A percentile compares a stretch with the other conserved stretches of the same genome.
These are phyloP conservation scores for Frankliniella fusca DNA, from an alignment of 2,888 invertebrate species.

Conservation along the genomic window DNA sequence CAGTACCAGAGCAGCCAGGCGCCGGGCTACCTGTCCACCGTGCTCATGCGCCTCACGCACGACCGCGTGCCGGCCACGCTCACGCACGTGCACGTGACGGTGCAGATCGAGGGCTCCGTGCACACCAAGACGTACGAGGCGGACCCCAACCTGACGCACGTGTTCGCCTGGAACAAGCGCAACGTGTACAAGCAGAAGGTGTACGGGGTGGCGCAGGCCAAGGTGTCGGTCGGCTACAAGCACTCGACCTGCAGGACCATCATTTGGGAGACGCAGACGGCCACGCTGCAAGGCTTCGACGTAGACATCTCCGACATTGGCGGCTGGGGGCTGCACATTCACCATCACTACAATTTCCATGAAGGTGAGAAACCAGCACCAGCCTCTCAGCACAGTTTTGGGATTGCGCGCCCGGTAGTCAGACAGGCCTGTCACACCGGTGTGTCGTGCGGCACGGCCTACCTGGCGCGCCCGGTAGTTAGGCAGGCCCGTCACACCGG, in stretches of 20 bases:
- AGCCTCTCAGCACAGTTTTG: too few species aligned
- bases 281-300: slow-evolving; percentile 90
- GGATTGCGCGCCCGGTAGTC: too few species aligned
- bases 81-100: slow-evolving; percentile 84
- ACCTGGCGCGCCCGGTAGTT: too few species aligned
- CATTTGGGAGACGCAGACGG: slow-evolving; percentile 94
- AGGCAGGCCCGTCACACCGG: too few species aligned
- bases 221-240: slow-evolving; percentile 90
- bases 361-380: slow-evolving; percentile 62
- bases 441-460: too few species aligned
- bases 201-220: slow-evolving; percentile 81
- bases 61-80: slow-evolving; percentile 73
- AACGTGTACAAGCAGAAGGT: slow-evolving; percentile 96
- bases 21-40: slow-evolving; percentile 88
- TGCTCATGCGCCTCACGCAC: slow-evolving; percentile 83
- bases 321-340: slow-evolving; percentile 96
- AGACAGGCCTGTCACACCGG: too few species aligned
- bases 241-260: slow-evolving; percentile 80
- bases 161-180: slow-evolving; percentile 96
- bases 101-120: slow-evolving; percentile 88
- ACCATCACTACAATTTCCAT: slow-evolving; percentile 98
- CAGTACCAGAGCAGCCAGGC: slow-evolving; percentile 95
- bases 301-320: slow-evolving; percentile 95
- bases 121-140: slow-evolving; percentile 93
- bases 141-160: slow-evolving; percentile 89